Base-by-base conservation (phyloP, 2,797 vertebrate species). In the Lepus oiostolus region DNA sequence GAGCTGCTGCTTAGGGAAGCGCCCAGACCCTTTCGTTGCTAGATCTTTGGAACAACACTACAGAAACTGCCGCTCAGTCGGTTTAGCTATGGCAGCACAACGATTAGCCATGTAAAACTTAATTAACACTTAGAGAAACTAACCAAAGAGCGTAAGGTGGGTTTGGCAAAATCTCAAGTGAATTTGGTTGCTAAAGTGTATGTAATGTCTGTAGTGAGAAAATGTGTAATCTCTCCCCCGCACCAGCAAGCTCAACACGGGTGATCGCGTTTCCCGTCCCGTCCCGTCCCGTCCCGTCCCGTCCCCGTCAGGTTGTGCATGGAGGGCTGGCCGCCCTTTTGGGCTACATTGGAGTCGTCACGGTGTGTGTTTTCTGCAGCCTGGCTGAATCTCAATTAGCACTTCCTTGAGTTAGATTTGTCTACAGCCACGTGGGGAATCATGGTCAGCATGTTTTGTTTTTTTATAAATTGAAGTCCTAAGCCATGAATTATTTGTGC, bases 401-500 rank as follows among this genome's bases (percentile, higher is more conserved):
- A 88, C 93, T 97, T 85, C 96, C 94, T 88, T 77, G 38, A 62
- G 5, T 60, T 81, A 72, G 60, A 19, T 82, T 95, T 97, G 95
- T 89, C 86, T 95, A 88, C 80, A 96, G 92, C 95, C 89, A 71
- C 96, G 47, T 70, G 93, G 98, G 96, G 95, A 98, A 92, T 95
- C 97, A 93, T 94, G 96, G 92, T 70, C 50, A 54, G 70, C 17
- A 11, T 90, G 67, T 95, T 35, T n/a, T 76, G 24, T 60, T 67
- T 70, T 42, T 86, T 90, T 82, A 93, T 63, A 24, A 67, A 52
- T 96, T 95, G 60, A 91, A 83, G 67, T 96, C 95, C 92, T 97
- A 96, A 97, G 89, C 72, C 89, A 96, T 93, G 95, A 95, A 92
- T 90, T 95, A 89, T 95, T 95, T 97, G 95, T 97, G 88, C 94